Conservation (phyloP, 2,888 invertebrate genomes). For the Perizoma affinitatum region DNA sequence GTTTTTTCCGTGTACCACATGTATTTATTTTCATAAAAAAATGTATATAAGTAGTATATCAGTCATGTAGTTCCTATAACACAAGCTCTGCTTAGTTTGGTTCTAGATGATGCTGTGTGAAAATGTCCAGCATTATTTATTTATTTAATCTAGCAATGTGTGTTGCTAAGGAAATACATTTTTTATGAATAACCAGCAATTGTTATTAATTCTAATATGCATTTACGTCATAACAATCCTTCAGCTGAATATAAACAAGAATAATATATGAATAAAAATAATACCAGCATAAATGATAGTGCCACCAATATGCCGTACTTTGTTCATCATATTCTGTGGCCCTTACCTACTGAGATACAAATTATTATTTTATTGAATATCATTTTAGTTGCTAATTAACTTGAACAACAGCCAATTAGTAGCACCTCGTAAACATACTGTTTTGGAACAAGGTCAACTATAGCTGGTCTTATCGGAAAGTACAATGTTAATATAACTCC, state of each 20-base stretch:
- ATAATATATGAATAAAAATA: conserved; percentile 15
- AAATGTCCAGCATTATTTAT: no score
- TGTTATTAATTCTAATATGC: neutral
- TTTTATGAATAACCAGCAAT: neutral
- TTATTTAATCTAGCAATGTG: no score
- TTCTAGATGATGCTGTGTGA: no score
- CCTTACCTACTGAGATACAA: conserved; percentile 26
- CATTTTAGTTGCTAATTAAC: conserved; percentile 40
- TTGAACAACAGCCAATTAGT: conserved; percentile 40
- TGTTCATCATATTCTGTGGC: neutral
- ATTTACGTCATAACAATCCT: conserved; percentile 9
- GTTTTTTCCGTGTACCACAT: no score
- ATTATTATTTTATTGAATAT: conserved; percentile 33
- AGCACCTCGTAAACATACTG: conserved; percentile 30
- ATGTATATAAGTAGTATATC: no score
- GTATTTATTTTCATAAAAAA: no score
- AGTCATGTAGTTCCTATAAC: no score
- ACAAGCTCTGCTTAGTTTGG: no score
- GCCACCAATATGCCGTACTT: neutral
- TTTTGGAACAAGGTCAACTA: conserved; percentile 39
- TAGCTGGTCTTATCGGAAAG: conserved; percentile 29
- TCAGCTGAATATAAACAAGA: conserved; percentile 9
- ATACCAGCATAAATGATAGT: conserved; percentile 18
- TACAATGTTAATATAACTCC: conserved; percentile 5
- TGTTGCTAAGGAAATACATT: neutral